Evolutionary conservation across 2,113 vertebrate species (phyloP), one percentile per base, ranked within the genome.

Genomic region (Scomber japonicus): DNA sequence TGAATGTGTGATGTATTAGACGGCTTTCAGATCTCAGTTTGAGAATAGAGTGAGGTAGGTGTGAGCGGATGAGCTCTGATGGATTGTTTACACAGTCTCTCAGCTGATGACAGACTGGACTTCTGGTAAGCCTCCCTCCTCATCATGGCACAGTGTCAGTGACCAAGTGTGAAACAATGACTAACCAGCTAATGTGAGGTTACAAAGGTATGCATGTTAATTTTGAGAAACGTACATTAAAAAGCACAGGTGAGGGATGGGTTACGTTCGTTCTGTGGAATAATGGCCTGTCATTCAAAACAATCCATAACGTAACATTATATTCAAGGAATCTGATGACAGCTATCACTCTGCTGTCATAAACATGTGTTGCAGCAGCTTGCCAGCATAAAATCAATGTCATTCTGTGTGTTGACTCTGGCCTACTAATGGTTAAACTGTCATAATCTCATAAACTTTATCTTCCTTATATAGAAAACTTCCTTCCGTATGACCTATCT

Each of bases 21-120:
- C 55, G 48, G 49, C 75, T 31, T 83, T 46, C 48, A 49, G 78
- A 48, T 35, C 8, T 17, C n/a, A 31, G 53, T 46, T 46, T 67
- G 53, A 24, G 63, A 46, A 60, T 19, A 66, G 49, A 55, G 59
- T 83, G 84, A 75, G 57, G 81, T 66, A 82, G 51, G 71, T 50
- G 84, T 85, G 59, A 87, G 50, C 19, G 82, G 84, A 82, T 3
- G 71, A 8, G 63, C 15, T 65, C 69, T 50, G 74, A 91, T 46
- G 60, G 81, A 62, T 1, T 50, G 21, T 67, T 73, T 80, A 70
- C 56, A 80, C 71, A 72, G 49, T 19, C 40, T 40, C 24, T 68
- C 30, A 61, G 55, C 49, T 59, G 84, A 75, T 76, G 90, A 90
- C 72, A 84, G 85, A 78, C 17, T 9, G 48, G 74, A 51, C 71